These are phyloP conservation scores for Enteromius afrohamiltoni DNA, from an alignment of 2,797 vertebrate species.

Conservation along the genomic window DNA sequence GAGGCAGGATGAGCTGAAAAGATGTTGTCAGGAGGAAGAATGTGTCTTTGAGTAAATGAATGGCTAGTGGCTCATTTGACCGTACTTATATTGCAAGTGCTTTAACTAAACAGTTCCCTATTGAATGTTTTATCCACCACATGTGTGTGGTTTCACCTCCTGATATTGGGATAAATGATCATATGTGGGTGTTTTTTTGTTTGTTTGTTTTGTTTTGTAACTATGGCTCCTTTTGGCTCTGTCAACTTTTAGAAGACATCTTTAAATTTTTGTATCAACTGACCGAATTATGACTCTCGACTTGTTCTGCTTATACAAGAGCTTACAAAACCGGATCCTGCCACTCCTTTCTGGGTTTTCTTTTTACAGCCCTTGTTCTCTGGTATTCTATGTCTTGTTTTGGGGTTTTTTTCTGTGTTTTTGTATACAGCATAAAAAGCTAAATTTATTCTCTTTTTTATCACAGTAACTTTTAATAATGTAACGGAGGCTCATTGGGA, in stretches of 20 bases:
- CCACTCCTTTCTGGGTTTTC: no score
- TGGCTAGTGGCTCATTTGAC: slow-evolving; percentile 27
- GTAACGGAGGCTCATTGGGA: neutral
- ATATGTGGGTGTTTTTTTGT: neutral
- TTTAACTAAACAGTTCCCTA: slow-evolving; percentile 10
- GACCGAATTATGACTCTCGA: neutral
- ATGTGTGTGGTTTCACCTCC: neutral
- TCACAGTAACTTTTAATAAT: neutral
- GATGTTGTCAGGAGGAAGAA: slow-evolving; percentile 22
- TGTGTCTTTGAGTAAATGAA: slow-evolving; percentile 19
- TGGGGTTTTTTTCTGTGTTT: no score
- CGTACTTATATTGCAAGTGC: slow-evolving; percentile 9
- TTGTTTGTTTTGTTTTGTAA: no score
- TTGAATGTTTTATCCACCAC: neutral
- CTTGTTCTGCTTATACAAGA: neutral
- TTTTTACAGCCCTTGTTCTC: no score
- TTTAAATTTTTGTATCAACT: neutral
- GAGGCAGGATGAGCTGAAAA: slow-evolving; percentile 32
- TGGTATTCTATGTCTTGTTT: no score
- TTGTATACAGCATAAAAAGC: neutral
- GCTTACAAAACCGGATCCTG: neutral
- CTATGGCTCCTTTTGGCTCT: neutral
- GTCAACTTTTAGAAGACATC: neutral
- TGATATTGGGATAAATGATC: neutral
- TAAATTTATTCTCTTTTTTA: neutral